These are phyloP conservation scores for Acronicta psi DNA, from an alignment of 2,888 invertebrate species.

Conservation along the genomic window DNA sequence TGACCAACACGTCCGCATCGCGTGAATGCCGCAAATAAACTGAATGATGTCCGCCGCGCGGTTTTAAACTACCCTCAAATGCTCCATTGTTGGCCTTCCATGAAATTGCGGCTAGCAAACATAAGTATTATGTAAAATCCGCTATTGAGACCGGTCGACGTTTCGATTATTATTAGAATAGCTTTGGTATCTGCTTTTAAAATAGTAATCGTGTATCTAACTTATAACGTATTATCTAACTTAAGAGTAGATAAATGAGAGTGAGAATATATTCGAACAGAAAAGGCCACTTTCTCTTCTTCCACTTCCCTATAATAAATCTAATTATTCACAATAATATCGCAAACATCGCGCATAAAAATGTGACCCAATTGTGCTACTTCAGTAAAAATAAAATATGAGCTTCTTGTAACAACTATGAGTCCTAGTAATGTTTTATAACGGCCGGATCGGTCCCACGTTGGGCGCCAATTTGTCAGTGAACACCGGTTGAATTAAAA, in stretches of 20 bases:
- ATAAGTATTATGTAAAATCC: slow-evolving; percentile 43
- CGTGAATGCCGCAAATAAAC: slow-evolving; percentile 63
- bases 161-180: slow-evolving; percentile 55
- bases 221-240: no score
- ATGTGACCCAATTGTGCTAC: background rate
- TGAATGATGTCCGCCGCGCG: slow-evolving; percentile 43
- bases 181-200: slow-evolving; percentile 17
- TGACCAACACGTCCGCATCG: slow-evolving; percentile 59
- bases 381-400: slow-evolving; percentile 18
- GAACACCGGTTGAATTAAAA: slow-evolving; percentile 46
- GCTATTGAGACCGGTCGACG: slow-evolving; percentile 41
- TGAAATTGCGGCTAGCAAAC: slow-evolving; percentile 47
- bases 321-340: background rate
- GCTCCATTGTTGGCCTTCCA: slow-evolving; percentile 52
- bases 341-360: slow-evolving; percentile 8
- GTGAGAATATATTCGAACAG: no score
- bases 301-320: slow-evolving; percentile 6
- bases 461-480: slow-evolving; percentile 53
- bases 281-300: no score
- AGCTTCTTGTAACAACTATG: slow-evolving; percentile 19
- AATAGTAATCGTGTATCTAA: no score
- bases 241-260: no score
- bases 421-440: slow-evolving; percentile 33
- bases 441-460: slow-evolving; percentile 34
- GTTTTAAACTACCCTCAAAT: slow-evolving; percentile 59